These are phyloP conservation scores for Mirza zaza DNA, from an alignment of 2,113 vertebrate genomes.

Conservation along the genomic window DNA sequence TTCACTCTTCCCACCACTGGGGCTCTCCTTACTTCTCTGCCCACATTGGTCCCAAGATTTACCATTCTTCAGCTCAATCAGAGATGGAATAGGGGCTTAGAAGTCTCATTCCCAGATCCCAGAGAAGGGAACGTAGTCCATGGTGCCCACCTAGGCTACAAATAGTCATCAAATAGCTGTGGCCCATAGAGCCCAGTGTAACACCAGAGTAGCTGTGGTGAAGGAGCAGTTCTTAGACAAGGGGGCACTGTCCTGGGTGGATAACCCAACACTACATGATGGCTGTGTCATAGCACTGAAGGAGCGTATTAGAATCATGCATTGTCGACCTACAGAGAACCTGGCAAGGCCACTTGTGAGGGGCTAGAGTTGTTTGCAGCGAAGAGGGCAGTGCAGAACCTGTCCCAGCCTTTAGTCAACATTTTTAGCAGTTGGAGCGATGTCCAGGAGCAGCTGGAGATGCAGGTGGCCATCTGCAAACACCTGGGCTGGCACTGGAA, in stretches of 20 bases:
- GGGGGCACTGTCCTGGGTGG: no score
- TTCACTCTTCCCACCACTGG: neutral
- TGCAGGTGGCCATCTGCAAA: constrained; percentile 86
- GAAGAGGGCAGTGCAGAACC: neutral
- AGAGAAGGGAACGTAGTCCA: neutral
- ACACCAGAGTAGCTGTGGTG: rapidly evolving
- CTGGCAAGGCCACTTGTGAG: neutral
- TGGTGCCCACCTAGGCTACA: neutral
- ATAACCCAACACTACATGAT: neutral
- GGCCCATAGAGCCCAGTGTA: neutral
- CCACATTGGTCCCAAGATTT: neutral
- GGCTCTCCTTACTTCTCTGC: neutral
- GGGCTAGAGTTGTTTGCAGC: neutral
- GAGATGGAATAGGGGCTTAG: neutral
- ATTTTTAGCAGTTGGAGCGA: constrained; percentile 87
- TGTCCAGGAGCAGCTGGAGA: constrained; percentile 92
- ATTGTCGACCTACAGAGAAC: neutral
- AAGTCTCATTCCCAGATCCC: neutral
- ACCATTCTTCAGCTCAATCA: neutral
- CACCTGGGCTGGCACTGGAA: constrained; percentile 86
- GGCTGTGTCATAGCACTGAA: neutral
- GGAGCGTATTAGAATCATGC: neutral
- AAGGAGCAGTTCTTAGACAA: neutral
- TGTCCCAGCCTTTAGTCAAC: constrained; percentile 27
- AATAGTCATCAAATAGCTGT: neutral